Conservation (phyloP, 2,888 invertebrate species). For the Oscheius sp. region DNA sequence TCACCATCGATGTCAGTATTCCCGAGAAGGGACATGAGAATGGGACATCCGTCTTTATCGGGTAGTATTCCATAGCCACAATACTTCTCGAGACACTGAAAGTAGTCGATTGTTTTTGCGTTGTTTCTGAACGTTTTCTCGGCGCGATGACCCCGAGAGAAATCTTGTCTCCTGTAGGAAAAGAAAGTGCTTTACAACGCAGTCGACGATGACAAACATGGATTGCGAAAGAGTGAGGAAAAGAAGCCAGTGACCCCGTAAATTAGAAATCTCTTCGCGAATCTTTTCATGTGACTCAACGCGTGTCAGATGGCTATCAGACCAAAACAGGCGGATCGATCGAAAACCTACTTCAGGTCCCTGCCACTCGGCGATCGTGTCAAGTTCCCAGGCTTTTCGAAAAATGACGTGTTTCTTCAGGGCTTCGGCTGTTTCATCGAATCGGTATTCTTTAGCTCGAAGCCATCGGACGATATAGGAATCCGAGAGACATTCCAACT, state of each 20-base stretch:
- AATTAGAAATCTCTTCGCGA: constrained; percentile 15
- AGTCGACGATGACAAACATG: constrained; percentile 2
- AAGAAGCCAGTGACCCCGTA: constrained; percentile 1
- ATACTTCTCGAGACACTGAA: constrained; percentile 69
- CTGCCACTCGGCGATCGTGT: constrained; percentile 66
- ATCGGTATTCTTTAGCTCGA: constrained; percentile 40
- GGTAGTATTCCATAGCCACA: constrained; percentile 69
- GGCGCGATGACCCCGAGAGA: no score
- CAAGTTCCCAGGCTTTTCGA: constrained; percentile 68
- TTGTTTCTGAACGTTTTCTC: constrained; percentile 2
- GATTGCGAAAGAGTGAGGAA: no score
- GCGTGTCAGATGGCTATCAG: constrained; percentile 2
- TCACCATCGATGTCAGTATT: constrained; percentile 69
- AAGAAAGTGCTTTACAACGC: constrained; percentile 21
- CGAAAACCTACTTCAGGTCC: constrained; percentile 64
- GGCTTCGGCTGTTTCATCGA: constrained; percentile 65
- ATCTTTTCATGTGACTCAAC: constrained; percentile 9
- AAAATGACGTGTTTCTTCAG: constrained; percentile 66
- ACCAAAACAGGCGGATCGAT: not conserved
- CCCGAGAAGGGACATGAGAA: constrained; percentile 69
- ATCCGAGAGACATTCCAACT: constrained; percentile 45
- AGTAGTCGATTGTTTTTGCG: not conserved
- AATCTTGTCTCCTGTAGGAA: constrained; percentile 1
- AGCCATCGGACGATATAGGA: constrained; percentile 56
- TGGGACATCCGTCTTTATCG: constrained; percentile 68